A percentile compares a stretch with the other conserved stretches of the same genome.
These are phyloP conservation scores for Caenorhabditis zanzibari DNA, from an alignment of 2,888 invertebrate species.

Conservation along the genomic window DNA sequence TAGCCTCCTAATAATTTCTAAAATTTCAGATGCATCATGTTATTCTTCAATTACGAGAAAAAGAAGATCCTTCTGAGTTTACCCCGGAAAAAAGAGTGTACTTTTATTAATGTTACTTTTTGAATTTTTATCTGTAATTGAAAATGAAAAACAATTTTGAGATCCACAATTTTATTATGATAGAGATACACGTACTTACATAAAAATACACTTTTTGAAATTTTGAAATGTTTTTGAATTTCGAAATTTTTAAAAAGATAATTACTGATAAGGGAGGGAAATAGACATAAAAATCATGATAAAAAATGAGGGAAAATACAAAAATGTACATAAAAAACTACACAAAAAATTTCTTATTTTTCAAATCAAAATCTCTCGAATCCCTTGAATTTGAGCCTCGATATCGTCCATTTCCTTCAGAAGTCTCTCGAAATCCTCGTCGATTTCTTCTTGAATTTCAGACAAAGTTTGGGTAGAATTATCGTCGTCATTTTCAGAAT, in stretches of 20 bases:
- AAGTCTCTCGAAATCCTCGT: constrained; percentile 9
- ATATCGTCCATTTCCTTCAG: constrained; percentile 16
- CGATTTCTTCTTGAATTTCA: constrained; percentile 24
- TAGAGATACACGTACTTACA: too few species aligned
- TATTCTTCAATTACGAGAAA: constrained; percentile 60
- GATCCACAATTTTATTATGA: constrained; percentile 21
- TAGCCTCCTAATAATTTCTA: too few species aligned
- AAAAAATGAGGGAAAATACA: not conserved
- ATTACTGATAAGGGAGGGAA: too few species aligned
- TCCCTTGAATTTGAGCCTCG: constrained; percentile 8
- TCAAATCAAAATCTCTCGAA: constrained; percentile 5
- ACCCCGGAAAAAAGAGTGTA: constrained; percentile 18
- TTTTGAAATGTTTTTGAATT: constrained; percentile 14
- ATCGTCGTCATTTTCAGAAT: not conserved
- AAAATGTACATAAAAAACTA: not conserved
- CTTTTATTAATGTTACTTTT: constrained; percentile 46
- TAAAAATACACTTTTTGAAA: too few species aligned
- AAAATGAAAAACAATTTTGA: constrained; percentile 15
- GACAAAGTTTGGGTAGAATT: constrained; percentile 17
- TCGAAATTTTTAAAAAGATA: not conserved
- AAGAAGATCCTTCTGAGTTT: constrained; percentile 17
- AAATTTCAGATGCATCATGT: constrained; percentile 55
- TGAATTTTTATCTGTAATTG: not conserved
- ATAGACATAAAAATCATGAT: not conserved
- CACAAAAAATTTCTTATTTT: not conserved